A percentile compares a stretch with the other conserved stretches of the same genome.
Conservation (phyloP, 2,888 invertebrate genomes). For the Plutella xylostella region DNA sequence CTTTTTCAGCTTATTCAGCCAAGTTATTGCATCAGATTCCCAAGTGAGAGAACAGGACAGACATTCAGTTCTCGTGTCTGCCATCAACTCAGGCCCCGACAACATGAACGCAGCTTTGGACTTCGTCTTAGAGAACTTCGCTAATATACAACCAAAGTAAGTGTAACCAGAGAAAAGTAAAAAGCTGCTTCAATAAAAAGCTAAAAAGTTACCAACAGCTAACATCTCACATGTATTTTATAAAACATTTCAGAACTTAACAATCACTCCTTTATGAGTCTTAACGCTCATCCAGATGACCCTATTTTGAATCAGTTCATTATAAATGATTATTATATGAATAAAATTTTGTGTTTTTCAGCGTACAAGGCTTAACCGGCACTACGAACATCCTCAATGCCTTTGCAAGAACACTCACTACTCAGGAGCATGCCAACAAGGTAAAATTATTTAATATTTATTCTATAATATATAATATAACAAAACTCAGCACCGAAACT, state of each 20-base stretch:
- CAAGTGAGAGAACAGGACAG: constrained; percentile 52
- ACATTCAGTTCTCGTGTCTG: constrained; percentile 44
- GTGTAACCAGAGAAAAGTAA: not conserved
- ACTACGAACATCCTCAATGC: constrained; percentile 58
- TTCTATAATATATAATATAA: too few relatives aligned
- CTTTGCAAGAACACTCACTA: constrained; percentile 43
- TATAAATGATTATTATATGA: too few relatives aligned
- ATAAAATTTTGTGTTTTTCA: constrained; percentile 25
- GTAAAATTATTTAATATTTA: constrained; percentile 23
- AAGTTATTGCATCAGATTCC: constrained; percentile 38
- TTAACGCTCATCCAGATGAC: not conserved
- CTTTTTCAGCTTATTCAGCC: constrained; percentile 39
- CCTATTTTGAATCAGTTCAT: too few relatives aligned
- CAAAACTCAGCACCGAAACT: too few relatives aligned
- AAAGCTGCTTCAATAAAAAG: not conserved
- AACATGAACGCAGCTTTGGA: constrained; percentile 52
- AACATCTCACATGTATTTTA: not conserved
- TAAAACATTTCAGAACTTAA: not conserved
- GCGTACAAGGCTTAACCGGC: constrained; percentile 55
- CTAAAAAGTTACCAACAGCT: not conserved
- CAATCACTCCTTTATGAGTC: not conserved
- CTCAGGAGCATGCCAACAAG: constrained; percentile 32
- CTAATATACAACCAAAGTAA: constrained; percentile 46
- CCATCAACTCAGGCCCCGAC: constrained; percentile 49
- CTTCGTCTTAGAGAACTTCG: constrained; percentile 51